Base-by-base conservation (phyloP, 2,113 vertebrate genomes). In the Tragelaphus imberbis region DNA sequence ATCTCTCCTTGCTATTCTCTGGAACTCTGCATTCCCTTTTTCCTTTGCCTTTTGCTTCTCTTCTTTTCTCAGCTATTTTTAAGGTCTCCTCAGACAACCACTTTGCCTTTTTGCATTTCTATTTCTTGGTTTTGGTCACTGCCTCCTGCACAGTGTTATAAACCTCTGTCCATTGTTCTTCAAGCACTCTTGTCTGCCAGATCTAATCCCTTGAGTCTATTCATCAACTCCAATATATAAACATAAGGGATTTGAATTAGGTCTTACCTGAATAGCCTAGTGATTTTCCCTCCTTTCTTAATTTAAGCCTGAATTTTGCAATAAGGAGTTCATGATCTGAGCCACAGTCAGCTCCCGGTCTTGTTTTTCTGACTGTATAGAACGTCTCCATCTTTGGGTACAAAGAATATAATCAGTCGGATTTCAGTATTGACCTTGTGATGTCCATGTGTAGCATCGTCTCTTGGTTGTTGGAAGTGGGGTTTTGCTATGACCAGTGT, bases 361-460 rank as follows among this genome's bases (percentile, higher is more conserved):
- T 36, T 71, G n/a, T 71, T 71, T 71, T 36, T 36, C n/a, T 21
- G 65, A 36, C 65, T 36, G 9, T 71, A 71, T 71, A 36, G n/a
- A 36, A 21, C 65, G 36, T 71, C 65, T 71, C 65, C 65, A 21
- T 36, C 9, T 71, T 71, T 11, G 65, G 65, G 9, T 71, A 71
- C n/a, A 71, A 68, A 71, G 65, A 71, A 71, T 71, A 36, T 36
- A 71, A 71, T 36, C 65, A 71, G 1, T 71, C 0, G 0, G 4
- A 36, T 36, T 71, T 71, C n/a, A 71, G 0, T 21, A 71, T 5
- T 71, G n/a, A 71, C 65, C 65, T 21, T 36, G 65, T 71, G 65
- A 21, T 71, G 65, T 71, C 65, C 65, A 71, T 21, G n/a, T 71
- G n/a, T 71, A 36, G 17, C 5, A 0, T 71, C 4, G 0, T 71